Percentiles rank a stretch among this genome's conserved stretches.
Conservation (phyloP, 1,140 invertebrate genomes). For the Bombus vancouverensis region DNA sequence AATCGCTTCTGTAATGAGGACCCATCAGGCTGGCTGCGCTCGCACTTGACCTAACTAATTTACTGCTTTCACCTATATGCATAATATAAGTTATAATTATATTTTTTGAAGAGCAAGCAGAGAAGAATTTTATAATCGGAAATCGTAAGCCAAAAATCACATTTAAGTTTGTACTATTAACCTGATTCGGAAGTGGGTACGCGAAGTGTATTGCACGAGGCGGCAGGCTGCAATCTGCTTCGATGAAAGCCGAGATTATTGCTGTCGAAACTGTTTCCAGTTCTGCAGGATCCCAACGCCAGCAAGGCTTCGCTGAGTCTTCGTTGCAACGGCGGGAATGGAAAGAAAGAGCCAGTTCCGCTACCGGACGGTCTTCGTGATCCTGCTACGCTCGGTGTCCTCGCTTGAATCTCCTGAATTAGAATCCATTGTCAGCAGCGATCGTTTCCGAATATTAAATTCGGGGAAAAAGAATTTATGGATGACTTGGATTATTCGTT, state of each 20-base stretch:
- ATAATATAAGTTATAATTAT: background rate
- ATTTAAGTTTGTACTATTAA: slow-evolving; percentile 31
- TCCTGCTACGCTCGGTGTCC: slow-evolving; percentile 89
- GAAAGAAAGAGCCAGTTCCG: slow-evolving; percentile 82
- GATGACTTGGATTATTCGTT: background rate
- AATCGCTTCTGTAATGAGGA: slow-evolving; percentile 74
- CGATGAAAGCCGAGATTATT: slow-evolving; percentile 74
- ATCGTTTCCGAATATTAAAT: background rate
- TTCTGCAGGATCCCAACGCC: slow-evolving; percentile 73
- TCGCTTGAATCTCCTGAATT: slow-evolving; percentile 87
- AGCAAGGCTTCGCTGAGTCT: slow-evolving; percentile 86
- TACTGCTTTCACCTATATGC: slow-evolving; percentile 68
- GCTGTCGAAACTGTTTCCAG: slow-evolving; percentile 70
- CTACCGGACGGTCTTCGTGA: slow-evolving; percentile 88
- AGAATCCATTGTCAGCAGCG: slow-evolving; percentile 24
- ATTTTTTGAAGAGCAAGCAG: too few relatives aligned
- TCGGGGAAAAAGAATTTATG: background rate
- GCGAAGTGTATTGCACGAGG: slow-evolving; percentile 80
- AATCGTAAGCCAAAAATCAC: too few relatives aligned
- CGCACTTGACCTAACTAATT: slow-evolving; percentile 76
- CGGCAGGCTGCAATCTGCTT: slow-evolving; percentile 74
- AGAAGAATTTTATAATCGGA: too few relatives aligned
- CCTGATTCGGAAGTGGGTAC: slow-evolving; percentile 78
- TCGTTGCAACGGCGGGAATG: slow-evolving; percentile 84
- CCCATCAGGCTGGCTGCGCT: slow-evolving; percentile 76